phyloP scores from a whole-genome alignment of 2,888 invertebrate genomes.

The Scaeva pyrastri region DNA sequence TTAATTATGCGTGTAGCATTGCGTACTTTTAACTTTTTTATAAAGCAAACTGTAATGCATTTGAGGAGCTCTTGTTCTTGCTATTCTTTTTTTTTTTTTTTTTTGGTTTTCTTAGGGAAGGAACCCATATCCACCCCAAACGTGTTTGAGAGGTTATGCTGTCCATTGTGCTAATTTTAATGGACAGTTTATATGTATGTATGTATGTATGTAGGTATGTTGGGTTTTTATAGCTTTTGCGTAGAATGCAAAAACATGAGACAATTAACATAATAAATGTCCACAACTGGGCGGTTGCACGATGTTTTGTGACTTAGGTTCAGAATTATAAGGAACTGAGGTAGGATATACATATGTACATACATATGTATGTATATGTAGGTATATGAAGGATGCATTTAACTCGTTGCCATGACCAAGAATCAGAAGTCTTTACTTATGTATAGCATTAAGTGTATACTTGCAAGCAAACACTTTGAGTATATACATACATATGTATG shows the following conservation, averaged over 20 bases:
- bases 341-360: neutral
- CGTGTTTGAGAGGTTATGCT: conserved; percentile 7
- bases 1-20: conserved; percentile 11
- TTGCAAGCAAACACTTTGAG: too few species aligned
- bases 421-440: too few species aligned
- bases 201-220: too few species aligned
- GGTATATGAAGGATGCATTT: too few species aligned
- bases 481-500: too few species aligned
- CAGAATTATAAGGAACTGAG: neutral
- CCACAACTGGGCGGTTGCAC: neutral
- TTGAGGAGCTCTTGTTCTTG: conserved; percentile 1
- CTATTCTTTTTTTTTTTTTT: neutral
- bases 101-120: neutral
- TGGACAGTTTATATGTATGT: conserved; percentile 3
- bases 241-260: neutral
- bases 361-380: too few species aligned
- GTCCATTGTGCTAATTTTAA: conserved; percentile 5
- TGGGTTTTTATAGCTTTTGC: neutral
- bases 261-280: conserved; percentile 21
- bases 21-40: neutral
- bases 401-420: too few species aligned
- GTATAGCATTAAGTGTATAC: too few species aligned
- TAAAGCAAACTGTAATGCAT: neutral
- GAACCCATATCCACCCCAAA: conserved; percentile 12
- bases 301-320: neutral